Evolutionary conservation across 2,888 invertebrate species (phyloP).

Genomic region (Nomada goodeniana): DNA sequence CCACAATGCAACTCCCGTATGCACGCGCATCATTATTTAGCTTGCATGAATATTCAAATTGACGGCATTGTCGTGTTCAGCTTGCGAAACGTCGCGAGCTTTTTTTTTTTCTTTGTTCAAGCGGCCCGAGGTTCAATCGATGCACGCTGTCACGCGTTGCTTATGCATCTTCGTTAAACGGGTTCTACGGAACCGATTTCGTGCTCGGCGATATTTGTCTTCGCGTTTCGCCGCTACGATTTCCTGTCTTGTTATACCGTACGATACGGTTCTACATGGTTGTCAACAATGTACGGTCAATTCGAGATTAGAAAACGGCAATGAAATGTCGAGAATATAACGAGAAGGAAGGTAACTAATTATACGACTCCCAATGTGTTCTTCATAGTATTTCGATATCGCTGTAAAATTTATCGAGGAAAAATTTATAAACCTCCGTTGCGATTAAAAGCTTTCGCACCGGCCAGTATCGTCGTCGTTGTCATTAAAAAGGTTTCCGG

Average conservation of each 20-base stretch:
- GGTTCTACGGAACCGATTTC: constrained; percentile 10
- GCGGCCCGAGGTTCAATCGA: neutral
- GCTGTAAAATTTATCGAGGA: no score
- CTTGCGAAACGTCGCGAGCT: constrained; percentile 6
- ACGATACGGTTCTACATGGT: no score
- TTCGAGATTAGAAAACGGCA: no score
- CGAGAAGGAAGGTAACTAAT: no score
- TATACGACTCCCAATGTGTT: no score
- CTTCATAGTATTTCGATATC: no score
- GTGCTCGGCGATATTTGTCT: neutral
- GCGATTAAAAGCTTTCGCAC: no score
- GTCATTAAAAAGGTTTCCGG: constrained; percentile 19
- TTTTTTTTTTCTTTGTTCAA: neutral
- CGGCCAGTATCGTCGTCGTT: neutral
- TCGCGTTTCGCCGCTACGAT: neutral
- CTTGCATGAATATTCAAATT: constrained; percentile 45
- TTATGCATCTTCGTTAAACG: constrained; percentile 32
- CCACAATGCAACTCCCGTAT: constrained; percentile 1
- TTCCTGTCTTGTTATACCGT: neutral
- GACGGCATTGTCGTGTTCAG: constrained; percentile 26
- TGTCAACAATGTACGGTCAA: no score
- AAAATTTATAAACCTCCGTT: no score
- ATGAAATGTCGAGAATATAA: no score
- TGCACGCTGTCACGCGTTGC: neutral
- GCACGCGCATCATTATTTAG: constrained; percentile 25